phyloP scores from a whole-genome alignment of 2,113 vertebrate species.

The Halichoerus grypus region DNA sequence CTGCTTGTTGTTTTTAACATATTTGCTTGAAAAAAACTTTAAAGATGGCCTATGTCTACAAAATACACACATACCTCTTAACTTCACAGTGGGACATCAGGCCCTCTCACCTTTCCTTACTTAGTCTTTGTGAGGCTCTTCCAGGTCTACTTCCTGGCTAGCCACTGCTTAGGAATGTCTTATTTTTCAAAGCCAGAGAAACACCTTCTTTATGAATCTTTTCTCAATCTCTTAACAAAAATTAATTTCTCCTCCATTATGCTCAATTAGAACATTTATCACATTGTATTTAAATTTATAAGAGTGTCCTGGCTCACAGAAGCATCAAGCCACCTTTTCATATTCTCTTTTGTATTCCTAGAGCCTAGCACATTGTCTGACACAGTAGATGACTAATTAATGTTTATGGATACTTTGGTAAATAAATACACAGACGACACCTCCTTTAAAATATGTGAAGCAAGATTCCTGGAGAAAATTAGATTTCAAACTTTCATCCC shows the following conservation, averaged over 20 bases:
- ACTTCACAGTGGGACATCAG: not conserved
- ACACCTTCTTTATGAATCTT: not conserved
- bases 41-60: not conserved
- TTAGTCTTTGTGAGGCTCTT: not conserved
- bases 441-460: conserved; percentile 41
- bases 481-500: not conserved
- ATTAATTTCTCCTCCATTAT: not conserved
- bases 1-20: not conserved
- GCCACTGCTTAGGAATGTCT: not conserved
- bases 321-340: not conserved
- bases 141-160: not conserved
- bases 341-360: conserved; percentile 39
- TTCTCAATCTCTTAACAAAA: conserved; percentile 37
- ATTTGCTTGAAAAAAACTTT: conserved; percentile 8
- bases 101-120: not conserved
- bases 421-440: not conserved
- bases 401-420: not conserved
- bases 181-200: conserved; percentile 21
- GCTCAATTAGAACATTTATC: not conserved
- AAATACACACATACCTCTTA: not conserved
- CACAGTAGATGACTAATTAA: conserved; percentile 22
- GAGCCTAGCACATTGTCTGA: conserved; percentile 24
- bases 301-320: not conserved
- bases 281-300: not conserved
- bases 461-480: conserved; percentile 6